Base-by-base conservation (phyloP, 2,888 invertebrate species). In the Sarcophaga rosellei region DNA sequence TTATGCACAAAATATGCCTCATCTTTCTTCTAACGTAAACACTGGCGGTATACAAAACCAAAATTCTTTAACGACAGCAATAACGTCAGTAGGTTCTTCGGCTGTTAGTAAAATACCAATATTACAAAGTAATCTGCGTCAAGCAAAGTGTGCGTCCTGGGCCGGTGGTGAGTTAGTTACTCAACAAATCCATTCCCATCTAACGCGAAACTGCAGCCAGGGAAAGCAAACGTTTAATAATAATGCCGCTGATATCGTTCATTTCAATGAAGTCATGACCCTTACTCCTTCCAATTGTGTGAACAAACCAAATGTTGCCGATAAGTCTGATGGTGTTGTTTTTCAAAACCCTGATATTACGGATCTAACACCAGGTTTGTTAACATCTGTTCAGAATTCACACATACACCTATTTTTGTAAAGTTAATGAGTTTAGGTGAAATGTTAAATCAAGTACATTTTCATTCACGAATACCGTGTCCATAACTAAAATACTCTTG, bases 91-190 rank as follows among this genome's bases (percentile, higher is more conserved):
- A 72, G 85, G 81, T 25, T 78, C 87, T 66, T 84, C 88, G 63
- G 90, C 65, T 47, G 61, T 94, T 87, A 96, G 96, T 91, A 95
- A 95, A 93, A 96, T 96, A 90, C 96, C 96, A 82, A 94, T 96
- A 80, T 89, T 92, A 57, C 92, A 92, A 86, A 95, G 95, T 47
- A 94, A 94, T 89, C 94, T 94, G 88, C 93, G 95, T 65, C 94
- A 96, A 75, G 95, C 95, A 86, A 96, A 96, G 92, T 96, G 96
- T 93, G 95, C 96, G 91, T 95, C 96, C 53, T 95, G 96, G 96
- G 95, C 95, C 82, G 94, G 94, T 90, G 94, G 94, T 57, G 94
- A 95, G 88, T 81, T 85, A 62, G 72, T 65, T 17, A 21, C 70
- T 15, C 82, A 74, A 61, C 77, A 77, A 72, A 74, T 66, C 62